Percentiles rank a stretch among this genome's conserved stretches.
Evolutionary conservation across 2,888 invertebrate genomes (phyloP).

Genomic region (Lypha dubia): DNA sequence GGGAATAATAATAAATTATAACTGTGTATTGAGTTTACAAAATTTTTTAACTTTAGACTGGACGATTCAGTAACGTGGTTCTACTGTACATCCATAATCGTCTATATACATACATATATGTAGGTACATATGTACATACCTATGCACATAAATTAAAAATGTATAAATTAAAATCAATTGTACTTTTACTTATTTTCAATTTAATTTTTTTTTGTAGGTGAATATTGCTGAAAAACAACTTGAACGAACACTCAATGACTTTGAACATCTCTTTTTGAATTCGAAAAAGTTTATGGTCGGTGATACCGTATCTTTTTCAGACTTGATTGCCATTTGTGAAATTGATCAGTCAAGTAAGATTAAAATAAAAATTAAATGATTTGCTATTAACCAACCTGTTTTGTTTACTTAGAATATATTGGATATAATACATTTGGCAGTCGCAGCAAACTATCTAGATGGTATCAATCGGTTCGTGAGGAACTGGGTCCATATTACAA

Average conservation of each 20-base stretch:
- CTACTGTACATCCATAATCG: no score
- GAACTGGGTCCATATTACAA: slow-evolving; percentile 87
- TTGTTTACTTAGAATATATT: slow-evolving; percentile 85
- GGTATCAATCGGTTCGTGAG: slow-evolving; percentile 87
- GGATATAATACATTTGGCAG: slow-evolving; percentile 87
- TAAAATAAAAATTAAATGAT: not conserved
- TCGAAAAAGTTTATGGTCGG: slow-evolving; percentile 85
- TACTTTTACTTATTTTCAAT: not conserved
- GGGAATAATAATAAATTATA: no score
- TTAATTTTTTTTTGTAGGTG: slow-evolving; percentile 74
- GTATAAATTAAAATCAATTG: not conserved
- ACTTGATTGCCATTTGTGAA: slow-evolving; percentile 90
- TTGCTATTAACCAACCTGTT: not conserved
- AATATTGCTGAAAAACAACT: slow-evolving; percentile 83
- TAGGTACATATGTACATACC: not conserved
- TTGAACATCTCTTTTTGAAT: slow-evolving; percentile 85
- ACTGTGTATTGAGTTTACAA: no score
- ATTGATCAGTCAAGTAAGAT: slow-evolving; percentile 89
- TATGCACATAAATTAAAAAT: no score
- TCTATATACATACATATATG: not conserved
- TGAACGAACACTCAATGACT: slow-evolving; percentile 85
- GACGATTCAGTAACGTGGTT: no score
- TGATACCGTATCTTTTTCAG: slow-evolving; percentile 87
- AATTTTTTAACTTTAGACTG: no score
- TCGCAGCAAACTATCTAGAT: slow-evolving; percentile 85